Percentiles rank a stretch among this genome's conserved stretches.
phyloP scores from a whole-genome alignment of 1,140 invertebrate genomes.

The Lineus longissimus region DNA sequence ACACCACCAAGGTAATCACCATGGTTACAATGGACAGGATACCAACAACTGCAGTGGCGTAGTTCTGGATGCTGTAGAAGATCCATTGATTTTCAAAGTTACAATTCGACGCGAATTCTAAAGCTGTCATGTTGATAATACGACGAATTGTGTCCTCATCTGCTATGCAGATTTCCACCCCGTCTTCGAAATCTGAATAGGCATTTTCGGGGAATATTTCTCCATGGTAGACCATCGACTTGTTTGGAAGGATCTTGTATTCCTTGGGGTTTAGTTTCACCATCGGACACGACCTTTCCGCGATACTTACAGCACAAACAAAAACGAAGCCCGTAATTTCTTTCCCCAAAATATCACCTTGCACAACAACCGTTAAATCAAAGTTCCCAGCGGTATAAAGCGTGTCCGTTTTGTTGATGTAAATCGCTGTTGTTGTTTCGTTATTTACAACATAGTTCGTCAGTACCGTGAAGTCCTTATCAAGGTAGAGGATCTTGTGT shows the following conservation, averaged over 20 bases:
- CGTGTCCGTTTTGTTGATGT: conserved; percentile 31
- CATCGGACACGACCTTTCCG: conserved; percentile 38
- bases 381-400: conserved; percentile 33
- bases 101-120: not conserved
- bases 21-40: conserved; percentile 40
- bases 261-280: conserved; percentile 52
- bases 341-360: conserved; percentile 22
- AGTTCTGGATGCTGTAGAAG: conserved; percentile 29
- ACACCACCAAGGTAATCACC: conserved; percentile 49
- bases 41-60: conserved; percentile 35
- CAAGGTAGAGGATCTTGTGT: conserved; percentile 13
- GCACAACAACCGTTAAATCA: conserved; percentile 31
- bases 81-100: not conserved
- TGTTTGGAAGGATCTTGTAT: conserved; percentile 48
- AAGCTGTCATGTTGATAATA: conserved; percentile 13
- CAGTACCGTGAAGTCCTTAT: conserved; percentile 20
- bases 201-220: not conserved
- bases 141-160: not conserved
- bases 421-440: conserved; percentile 21
- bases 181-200: not conserved
- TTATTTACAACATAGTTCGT: not conserved
- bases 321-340: conserved; percentile 25
- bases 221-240: not conserved
- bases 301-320: conserved; percentile 34
- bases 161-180: conserved; percentile 3